Percentiles rank a stretch among this genome's conserved stretches.
Evolutionary conservation across 2,888 invertebrate genomes (phyloP).

Genomic region (Autographa gamma): DNA sequence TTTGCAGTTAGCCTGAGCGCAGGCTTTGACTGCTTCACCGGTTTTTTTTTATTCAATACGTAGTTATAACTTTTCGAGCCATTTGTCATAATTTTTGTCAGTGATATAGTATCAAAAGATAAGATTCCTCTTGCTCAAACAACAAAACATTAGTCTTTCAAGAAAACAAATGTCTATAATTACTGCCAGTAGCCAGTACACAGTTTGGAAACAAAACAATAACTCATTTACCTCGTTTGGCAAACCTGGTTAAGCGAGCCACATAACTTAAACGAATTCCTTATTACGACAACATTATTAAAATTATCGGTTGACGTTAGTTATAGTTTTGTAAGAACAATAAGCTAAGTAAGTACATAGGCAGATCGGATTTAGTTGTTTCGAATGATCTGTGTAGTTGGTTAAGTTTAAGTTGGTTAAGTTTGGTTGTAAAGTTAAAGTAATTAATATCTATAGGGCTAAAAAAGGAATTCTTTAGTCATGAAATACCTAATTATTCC

Average conservation of each 20-base stretch:
- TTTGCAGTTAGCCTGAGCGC: too few species aligned
- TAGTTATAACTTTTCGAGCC: too few species aligned
- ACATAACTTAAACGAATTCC: constrained; percentile 6
- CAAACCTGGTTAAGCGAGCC: neutral
- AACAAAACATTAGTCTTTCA: neutral
- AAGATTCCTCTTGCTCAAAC: neutral
- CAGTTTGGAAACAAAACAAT: neutral
- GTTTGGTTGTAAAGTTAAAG: too few species aligned
- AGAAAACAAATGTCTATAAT: constrained; percentile 4
- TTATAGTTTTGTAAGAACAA: neutral
- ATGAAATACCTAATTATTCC: too few species aligned
- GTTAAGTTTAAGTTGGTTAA: too few species aligned
- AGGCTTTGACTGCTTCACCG: too few species aligned
- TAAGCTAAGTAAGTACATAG: neutral
- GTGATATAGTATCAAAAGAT: neutral
- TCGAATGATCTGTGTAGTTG: neutral
- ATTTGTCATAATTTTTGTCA: too few species aligned
- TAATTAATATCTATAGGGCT: too few species aligned
- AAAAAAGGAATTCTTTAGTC: too few species aligned
- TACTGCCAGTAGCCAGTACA: neutral
- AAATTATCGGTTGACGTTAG: neutral
- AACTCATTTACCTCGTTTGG: neutral
- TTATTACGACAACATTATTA: constrained; percentile 6
- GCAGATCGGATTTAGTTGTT: neutral
- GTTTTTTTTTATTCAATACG: too few species aligned